Base-by-base conservation (phyloP, 2,888 invertebrate genomes). In the Adineta ricciae region DNA sequence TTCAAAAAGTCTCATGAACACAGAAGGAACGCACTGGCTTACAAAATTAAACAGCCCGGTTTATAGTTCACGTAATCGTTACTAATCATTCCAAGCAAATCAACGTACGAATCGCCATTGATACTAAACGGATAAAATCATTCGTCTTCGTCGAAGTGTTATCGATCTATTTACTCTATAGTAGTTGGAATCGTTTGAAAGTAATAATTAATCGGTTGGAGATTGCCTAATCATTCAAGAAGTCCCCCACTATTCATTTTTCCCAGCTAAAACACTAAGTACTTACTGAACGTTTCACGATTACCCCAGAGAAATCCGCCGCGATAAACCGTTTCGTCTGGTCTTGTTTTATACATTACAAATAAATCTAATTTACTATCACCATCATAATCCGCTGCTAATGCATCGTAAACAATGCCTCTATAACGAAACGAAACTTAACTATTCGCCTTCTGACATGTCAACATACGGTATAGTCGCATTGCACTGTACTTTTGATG, bases 71-170 rank as follows among this genome's bases (percentile, higher is more conserved):
- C 86, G 16, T 87, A 87, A 14, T 88, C 88, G 84, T 87, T 87
- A n/a, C 83, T 52, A 89, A 94, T 93, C 84, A 94, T 91, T 0
- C 95, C 96, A 91, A 96, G 95, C 64, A 97, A 91, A 91, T 97
- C 97, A 86, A 96, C 93, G 84, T 95, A 94, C 95, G 96, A 96
- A 89, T 97, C 95, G 86, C 94, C 93, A 91, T 97, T 94, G 88
- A 94, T 95, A 90, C 97, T 96, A 87, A 95, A 91, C 0, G 94
- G 93, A 84, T 95, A 85, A 84, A 19, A 16, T 19, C 14, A 50
- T 50, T 50, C 8, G 11, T 46, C 11, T 8, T 46, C 91, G 0
- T 94, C 93, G 84, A 27, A 9, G 19, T 14, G 38, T 24, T 36
- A 84, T 36, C n/a, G n/a, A 50, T 41, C 4, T 24, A 11, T 32